phyloP scores from a whole-genome alignment of 2,113 vertebrate species.

The Myxocyprinus asiaticus region DNA sequence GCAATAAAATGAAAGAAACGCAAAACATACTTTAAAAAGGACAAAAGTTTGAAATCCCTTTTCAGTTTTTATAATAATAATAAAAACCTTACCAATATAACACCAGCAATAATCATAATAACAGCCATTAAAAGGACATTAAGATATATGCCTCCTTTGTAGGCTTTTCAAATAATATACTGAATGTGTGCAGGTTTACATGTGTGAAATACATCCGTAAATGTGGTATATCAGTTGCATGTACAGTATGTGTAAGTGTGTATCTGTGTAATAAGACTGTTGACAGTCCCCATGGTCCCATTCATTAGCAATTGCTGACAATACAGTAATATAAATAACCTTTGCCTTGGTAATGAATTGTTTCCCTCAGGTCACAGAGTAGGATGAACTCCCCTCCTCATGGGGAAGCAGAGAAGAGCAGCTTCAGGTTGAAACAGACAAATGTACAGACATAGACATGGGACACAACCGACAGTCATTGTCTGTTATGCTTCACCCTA shows the following conservation, averaged over 20 bases:
- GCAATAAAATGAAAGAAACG: slow-evolving; percentile 60
- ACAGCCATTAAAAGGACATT: slow-evolving; percentile 73
- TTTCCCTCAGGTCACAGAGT: slow-evolving; percentile 37
- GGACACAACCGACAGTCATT: slow-evolving; percentile 14
- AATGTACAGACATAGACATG: slow-evolving; percentile 56
- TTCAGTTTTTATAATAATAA: slow-evolving; percentile 59
- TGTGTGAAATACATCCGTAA: slow-evolving; percentile 27
- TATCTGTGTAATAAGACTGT: slow-evolving; percentile 47
- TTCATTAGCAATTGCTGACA: slow-evolving; percentile 53
- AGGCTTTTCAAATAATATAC: slow-evolving; percentile 61
- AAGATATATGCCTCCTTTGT: slow-evolving; percentile 63
- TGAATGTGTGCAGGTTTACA: slow-evolving; percentile 53
- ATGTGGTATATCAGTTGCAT: slow-evolving; percentile 16
- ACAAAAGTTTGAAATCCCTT: slow-evolving; percentile 70
- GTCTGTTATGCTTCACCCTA: slow-evolving; percentile 41
- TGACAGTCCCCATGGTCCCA: slow-evolving; percentile 61
- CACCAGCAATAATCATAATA: slow-evolving; percentile 73
- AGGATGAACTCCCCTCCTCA: slow-evolving; percentile 9
- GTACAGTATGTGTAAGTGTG: slow-evolving; percentile 25
- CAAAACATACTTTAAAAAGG: slow-evolving; percentile 42
- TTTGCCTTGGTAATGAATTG: slow-evolving; percentile 39
- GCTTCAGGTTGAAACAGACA: slow-evolving; percentile 48
- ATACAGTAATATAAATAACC: slow-evolving; percentile 41
- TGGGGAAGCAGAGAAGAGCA: slow-evolving; percentile 41
- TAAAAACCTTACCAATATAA: slow-evolving; percentile 68